Conservation (phyloP, 2,113 vertebrate species). For the Xiphophorus maculatus region DNA sequence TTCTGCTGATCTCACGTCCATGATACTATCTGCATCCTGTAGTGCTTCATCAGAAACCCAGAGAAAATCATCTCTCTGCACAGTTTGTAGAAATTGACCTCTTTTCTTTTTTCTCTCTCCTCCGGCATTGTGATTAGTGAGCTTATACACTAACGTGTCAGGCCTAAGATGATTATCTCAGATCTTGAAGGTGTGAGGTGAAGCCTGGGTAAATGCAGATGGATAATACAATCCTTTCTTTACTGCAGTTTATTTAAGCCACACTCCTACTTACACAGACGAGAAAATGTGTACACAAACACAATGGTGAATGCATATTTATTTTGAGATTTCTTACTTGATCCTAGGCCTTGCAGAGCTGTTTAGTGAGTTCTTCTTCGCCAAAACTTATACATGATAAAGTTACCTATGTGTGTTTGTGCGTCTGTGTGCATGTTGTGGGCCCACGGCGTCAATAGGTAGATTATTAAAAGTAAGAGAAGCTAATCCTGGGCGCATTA, state of each 20-base stretch:
- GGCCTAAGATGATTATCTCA: slow-evolving; percentile 73
- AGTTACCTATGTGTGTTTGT: slow-evolving; percentile 40
- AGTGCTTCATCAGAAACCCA: slow-evolving; percentile 4
- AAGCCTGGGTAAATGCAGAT: slow-evolving; percentile 59
- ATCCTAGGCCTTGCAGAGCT: slow-evolving; percentile 42
- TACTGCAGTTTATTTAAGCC: slow-evolving; percentile 60
- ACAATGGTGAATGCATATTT: slow-evolving; percentile 38
- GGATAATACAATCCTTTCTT: slow-evolving; percentile 53
- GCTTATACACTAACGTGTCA: slow-evolving; percentile 63
- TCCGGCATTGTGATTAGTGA: slow-evolving; percentile 60
- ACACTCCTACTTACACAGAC: slow-evolving; percentile 45
- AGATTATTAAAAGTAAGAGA: slow-evolving; percentile 87
- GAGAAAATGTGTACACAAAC: slow-evolving; percentile 41
- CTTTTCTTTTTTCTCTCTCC: slow-evolving; percentile 38
- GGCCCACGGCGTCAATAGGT: slow-evolving; percentile 79
- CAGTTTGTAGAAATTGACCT: slow-evolving; percentile 53
- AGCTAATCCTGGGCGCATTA: slow-evolving; percentile 85
- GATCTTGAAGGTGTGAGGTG: slow-evolving; percentile 70
- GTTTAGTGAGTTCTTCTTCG: slow-evolving; percentile 56
- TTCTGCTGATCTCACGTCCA: not conserved
- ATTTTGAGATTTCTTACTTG: slow-evolving; percentile 45
- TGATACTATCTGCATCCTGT: not conserved
- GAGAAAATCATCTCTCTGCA: slow-evolving; percentile 15
- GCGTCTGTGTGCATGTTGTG: slow-evolving; percentile 20
- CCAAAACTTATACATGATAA: slow-evolving; percentile 50